Base-by-base conservation (phyloP, 2,797 vertebrate genomes). In the Microhierax caerulescens region DNA sequence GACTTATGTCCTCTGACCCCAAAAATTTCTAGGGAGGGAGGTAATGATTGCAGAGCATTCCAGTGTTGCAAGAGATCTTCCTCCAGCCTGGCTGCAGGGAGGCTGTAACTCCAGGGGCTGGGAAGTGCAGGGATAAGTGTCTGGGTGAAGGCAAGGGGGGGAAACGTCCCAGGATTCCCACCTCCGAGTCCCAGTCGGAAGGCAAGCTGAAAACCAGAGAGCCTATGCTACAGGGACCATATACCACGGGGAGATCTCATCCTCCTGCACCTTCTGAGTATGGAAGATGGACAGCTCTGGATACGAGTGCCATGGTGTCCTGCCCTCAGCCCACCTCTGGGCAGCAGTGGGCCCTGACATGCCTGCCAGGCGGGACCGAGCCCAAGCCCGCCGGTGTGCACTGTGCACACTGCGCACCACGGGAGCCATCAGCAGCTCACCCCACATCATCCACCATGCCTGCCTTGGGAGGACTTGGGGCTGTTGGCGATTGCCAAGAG, bases 51-150 rank as follows among this genome's bases (percentile, higher is more conserved):
- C 82, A 88, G 88, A 95, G 79, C 93, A 96, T 97, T 96, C 94
- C 95, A 95, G 96, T 93, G 94, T 95, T 95, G 95, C 96, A 96
- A 96, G 91, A 96, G 73, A 94, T 95, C 76, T 95, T 91, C 88
- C 79, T 96, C 51, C 79, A 94, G 94, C 50, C 91, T 79, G 87
- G 53, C 74, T 70, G 72, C 3, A 1, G 68, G 56, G 41, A 81
- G 50, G 32, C 50, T 64, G 12, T 45, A 54, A 61, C 43, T 80
- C n/a, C 54, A 34, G 57, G 53, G 60, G 14, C 72, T 68, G 54
- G 69, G 78, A 88, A 91, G 18, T 2, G 1, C 41, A 60, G 45
- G 36, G 48, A n/a, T 59, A 43, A 92, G 22, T 28, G 48, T 90
- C 75, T 63, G 22, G 24, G 34, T 28, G 54, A 84, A 88, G 53